Evolutionary conservation across 2,797 vertebrate genomes (phyloP).

Genomic region (Echeneis naucrates): DNA sequence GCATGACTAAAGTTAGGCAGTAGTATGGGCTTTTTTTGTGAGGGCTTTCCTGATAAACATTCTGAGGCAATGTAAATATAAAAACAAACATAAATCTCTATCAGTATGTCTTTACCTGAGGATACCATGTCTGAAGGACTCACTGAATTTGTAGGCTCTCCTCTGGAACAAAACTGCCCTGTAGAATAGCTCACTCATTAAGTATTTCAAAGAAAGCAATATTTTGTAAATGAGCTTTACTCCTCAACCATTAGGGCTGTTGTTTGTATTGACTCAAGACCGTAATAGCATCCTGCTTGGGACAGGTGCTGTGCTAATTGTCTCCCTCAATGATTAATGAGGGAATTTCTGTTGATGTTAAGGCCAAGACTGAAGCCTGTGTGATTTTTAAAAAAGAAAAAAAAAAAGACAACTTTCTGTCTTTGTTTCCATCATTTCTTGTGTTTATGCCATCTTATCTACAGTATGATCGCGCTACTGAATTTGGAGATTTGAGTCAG

Average conservation of each 20-base stretch:
- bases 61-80: slow-evolving; percentile 17
- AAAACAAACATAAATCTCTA: slow-evolving; percentile 59
- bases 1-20: slow-evolving; percentile 16
- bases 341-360: slow-evolving; percentile 45
- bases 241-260: slow-evolving; percentile 65
- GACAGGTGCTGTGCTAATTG: slow-evolving; percentile 77
- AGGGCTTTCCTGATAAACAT: not conserved
- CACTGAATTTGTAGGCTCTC: slow-evolving; percentile 25
- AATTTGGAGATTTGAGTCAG: too few species aligned
- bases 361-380: slow-evolving; percentile 36
- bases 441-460: too few species aligned
- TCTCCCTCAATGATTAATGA: slow-evolving; percentile 77
- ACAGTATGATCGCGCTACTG: too few species aligned
- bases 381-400: too few species aligned
- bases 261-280: slow-evolving; percentile 49
- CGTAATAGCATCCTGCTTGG: slow-evolving; percentile 69
- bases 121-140: slow-evolving; percentile 19
- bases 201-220: slow-evolving; percentile 55
- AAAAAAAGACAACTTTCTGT: too few species aligned
- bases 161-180: slow-evolving; percentile 30
- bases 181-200: slow-evolving; percentile 34
- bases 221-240: slow-evolving; percentile 67
- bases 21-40: not conserved
- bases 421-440: too few species aligned
- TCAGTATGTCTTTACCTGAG: slow-evolving; percentile 37